phyloP scores from a whole-genome alignment of 2,797 vertebrate genomes.

The Morelia viridis region DNA sequence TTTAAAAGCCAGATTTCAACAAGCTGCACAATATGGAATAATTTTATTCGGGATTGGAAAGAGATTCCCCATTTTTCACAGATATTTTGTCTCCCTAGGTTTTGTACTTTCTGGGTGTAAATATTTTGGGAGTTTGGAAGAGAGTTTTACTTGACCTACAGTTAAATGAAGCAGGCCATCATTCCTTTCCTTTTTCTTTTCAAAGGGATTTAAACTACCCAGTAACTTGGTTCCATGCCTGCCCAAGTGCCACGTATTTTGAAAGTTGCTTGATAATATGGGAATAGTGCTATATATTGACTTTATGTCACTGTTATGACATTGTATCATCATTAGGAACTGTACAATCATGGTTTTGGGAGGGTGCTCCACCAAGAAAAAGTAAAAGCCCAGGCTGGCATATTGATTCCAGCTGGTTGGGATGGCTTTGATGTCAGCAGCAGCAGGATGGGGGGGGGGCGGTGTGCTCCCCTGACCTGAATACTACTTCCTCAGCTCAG shows the following conservation, averaged over 20 bases:
- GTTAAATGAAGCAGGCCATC: background rate
- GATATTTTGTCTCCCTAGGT: background rate
- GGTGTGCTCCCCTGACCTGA: background rate
- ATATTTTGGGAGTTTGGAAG: background rate
- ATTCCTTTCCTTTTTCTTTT: background rate
- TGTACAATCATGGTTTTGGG: background rate
- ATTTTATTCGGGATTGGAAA: background rate
- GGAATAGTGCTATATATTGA: background rate
- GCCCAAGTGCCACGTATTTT: background rate
- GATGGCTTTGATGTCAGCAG: background rate
- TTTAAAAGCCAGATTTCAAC: background rate
- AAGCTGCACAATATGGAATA: background rate
- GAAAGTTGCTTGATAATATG: background rate
- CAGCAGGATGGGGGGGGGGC: background rate
- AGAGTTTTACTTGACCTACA: background rate
- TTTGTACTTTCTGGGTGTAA: background rate
- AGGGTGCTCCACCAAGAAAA: background rate
- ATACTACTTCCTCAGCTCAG: background rate
- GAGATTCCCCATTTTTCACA: background rate
- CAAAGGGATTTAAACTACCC: background rate
- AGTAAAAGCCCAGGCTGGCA: background rate
- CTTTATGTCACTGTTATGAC: background rate
- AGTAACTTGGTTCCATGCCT: too few species aligned
- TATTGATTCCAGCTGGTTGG: background rate
- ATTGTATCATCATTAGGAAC: background rate